phyloP scores from a whole-genome alignment of 2,113 vertebrate genomes.

The Notarius lentiginosus region DNA sequence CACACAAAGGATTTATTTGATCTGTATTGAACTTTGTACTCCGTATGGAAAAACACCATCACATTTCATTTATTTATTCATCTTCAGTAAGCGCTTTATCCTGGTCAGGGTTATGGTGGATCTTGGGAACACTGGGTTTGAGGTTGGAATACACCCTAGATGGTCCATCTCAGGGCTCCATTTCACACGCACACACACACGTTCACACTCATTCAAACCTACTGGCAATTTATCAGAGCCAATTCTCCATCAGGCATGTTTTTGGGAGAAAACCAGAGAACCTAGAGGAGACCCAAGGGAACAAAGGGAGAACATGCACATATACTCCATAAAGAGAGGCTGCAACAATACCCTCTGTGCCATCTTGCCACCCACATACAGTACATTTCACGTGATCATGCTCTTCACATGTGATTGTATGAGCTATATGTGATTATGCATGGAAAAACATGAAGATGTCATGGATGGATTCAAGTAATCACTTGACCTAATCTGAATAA shows the following conservation, averaged over 20 bases:
- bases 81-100: background rate
- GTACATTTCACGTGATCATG: background rate
- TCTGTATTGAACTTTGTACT: slow-evolving; percentile 4
- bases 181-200: background rate
- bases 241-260: background rate
- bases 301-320: background rate
- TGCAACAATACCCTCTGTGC: background rate
- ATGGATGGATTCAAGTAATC: background rate
- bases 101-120: background rate
- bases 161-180: background rate
- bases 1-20: slow-evolving; percentile 13
- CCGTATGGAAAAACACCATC: background rate
- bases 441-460: background rate
- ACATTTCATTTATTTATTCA: background rate
- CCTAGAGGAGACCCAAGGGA: background rate
- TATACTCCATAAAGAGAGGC: background rate
- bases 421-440: background rate
- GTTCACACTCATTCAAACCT: background rate
- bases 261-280: background rate
- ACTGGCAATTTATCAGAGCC: background rate
- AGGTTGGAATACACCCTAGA: background rate
- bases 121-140: background rate
- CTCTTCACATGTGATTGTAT: background rate
- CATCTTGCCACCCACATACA: background rate
- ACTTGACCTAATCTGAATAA: background rate